Base-by-base conservation (phyloP, 2,797 vertebrate species). In the Gallinago stenura region DNA sequence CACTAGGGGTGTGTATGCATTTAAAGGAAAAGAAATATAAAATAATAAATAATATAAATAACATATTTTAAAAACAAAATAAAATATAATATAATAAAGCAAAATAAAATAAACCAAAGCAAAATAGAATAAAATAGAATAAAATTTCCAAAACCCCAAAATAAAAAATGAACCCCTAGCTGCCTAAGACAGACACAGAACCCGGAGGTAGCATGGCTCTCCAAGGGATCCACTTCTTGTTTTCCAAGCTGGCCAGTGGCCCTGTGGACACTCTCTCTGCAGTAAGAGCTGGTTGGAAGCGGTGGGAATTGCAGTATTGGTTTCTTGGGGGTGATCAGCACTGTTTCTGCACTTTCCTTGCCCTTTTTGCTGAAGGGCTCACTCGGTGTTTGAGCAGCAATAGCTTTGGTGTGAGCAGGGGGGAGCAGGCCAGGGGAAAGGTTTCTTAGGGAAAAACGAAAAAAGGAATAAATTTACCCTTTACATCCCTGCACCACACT, bases 321-420 rank as follows among this genome's bases (percentile, higher is more conserved):
- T 22, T 71, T 33, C 30, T 39, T 4, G 0, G 39, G 1, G 1
- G 53, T 2, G 1, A 2, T 4, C 25, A 3, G 33, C 1, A 17
- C 39, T 5, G 37, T 3, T 50, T 10, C 62, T 43, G 71, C 14
- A 1, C 37, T 30, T 14, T 4, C 15, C 31, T n/a, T 21, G 17
- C 39, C 53, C 28, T 33, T 45, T 21, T 35, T 6, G 31, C 30
- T 12, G 15, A 30, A 24, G 6, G 9, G 26, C 46, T 60, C 5
- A 6, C 21, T 31, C 8, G 0, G 2, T 3, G 41, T 5, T 46
- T 9, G 61, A 53, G 61, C 37, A 35, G 53, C 7, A 2, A 31
- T 8, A 5, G 7, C 37, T 15, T 12, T 18, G 54, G 37, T 26
- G 71, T 3, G 35, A 25, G 37, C 22, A 4, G 33, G 6, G 26